These are phyloP conservation scores for Indri indri DNA, from an alignment of 2,113 vertebrate genomes.

Conservation along the genomic window DNA sequence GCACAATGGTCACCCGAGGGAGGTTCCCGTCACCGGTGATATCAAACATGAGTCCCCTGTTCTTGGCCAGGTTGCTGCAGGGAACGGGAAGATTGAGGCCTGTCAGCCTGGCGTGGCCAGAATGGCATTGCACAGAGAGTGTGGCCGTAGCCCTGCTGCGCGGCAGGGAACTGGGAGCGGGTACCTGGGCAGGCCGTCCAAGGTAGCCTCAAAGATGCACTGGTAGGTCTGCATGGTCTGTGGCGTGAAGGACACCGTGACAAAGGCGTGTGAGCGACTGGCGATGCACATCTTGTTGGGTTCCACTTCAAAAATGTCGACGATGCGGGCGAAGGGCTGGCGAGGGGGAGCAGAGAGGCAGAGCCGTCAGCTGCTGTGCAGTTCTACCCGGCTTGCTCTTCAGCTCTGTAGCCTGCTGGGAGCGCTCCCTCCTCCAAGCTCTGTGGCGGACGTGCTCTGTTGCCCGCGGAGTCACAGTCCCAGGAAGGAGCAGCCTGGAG, in stretches of 20 bases:
- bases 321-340: conserved; percentile 74
- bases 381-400: neutral
- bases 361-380: neutral
- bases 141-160: neutral
- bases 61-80: conserved; percentile 72
- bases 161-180: neutral
- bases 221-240: conserved; percentile 86
- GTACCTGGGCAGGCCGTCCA: conserved; percentile 87
- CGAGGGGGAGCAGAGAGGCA: neutral
- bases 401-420: too few species aligned
- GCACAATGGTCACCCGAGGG: conserved; percentile 86
- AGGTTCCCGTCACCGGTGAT: conserved; percentile 90
- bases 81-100: neutral
- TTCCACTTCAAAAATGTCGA: conserved; percentile 87
- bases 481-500: neutral
- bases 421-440: neutral
- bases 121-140: neutral
- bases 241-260: conserved; percentile 87
- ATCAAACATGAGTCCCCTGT: conserved; percentile 85
- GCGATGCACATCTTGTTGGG: conserved; percentile 84
- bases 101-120: neutral
- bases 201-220: conserved; percentile 88
- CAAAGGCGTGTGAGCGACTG: conserved; percentile 86
- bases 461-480: neutral
- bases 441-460: neutral